phyloP scores from a whole-genome alignment of 1,140 invertebrate species.

The Lepidurus apus region DNA sequence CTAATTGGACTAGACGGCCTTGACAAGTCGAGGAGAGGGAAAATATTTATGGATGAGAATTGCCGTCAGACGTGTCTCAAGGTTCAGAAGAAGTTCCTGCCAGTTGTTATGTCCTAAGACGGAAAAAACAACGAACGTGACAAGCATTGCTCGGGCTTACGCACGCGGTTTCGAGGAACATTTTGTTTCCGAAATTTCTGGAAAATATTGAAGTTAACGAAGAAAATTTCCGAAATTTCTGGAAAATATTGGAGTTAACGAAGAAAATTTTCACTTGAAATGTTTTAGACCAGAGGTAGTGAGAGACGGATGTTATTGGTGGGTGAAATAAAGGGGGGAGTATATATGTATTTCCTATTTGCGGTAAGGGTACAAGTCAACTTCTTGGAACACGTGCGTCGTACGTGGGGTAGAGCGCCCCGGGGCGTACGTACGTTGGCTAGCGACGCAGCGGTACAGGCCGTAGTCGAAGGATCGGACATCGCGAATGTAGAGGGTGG shows the following conservation, averaged over 20 bases:
- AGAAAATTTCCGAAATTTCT: too few species aligned
- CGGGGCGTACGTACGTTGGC: neutral
- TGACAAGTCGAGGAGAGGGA: neutral
- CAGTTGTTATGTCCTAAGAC: neutral
- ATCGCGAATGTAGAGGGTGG: conserved; percentile 22
- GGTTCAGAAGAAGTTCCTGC: neutral
- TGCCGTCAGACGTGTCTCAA: neutral
- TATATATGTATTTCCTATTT: conserved; percentile 2
- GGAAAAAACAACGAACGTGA: neutral
- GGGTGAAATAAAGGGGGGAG: neutral
- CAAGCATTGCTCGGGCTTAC: neutral
- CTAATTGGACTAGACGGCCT: neutral
- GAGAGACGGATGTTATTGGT: neutral
- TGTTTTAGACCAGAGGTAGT: neutral
- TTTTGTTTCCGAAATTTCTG: too few species aligned
- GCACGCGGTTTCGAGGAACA: too few species aligned
- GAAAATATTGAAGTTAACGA: too few species aligned
- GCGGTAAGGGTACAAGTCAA: conserved; percentile 21
- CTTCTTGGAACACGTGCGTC: conserved; percentile 22
- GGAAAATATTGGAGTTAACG: too few species aligned
- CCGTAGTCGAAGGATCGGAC: conserved; percentile 7
- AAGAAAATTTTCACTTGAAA: too few species aligned
- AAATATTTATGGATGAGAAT: neutral
- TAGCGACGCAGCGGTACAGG: conserved; percentile 24
- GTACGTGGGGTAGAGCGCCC: neutral